Base-by-base conservation (phyloP, 2,113 vertebrate species). In the Micromys minutus region DNA sequence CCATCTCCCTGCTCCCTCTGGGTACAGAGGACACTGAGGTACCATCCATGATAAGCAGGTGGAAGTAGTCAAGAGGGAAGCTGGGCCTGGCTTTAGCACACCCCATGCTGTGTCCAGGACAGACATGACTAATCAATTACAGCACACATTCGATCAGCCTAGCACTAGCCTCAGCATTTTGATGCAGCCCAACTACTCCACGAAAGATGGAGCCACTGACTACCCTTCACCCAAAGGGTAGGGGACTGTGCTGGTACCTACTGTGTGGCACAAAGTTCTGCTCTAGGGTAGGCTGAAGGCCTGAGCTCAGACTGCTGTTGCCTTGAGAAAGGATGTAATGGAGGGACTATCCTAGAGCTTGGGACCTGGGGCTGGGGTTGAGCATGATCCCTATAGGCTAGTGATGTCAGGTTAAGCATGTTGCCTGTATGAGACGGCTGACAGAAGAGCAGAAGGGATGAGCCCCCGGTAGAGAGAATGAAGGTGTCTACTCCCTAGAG, bases 391-490 rank as follows among this genome's bases (percentile, higher is more conserved):
- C 34, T 8, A 3, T 69, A 36, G 72, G 8, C 3, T 47, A 0
- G 11, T 8, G 42, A 9, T 13, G 11, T 80, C 17, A 12, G 9
- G 2, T 59, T 52, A 12, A 21, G 50, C 50, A 45, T 5, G 4
- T 22, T 24, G 7, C 3, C 77, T 7, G 2, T 45, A 42, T 55
- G 52, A 5, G 45, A 11, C 1, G 67, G 10, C 7, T 3, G 0
- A 55, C 22, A 0, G 10, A 0, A 5, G 26, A 1, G 0, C 12
- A 1, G 1, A 72, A 59, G 61, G 52, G 11, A 1, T 1, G 15
- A 22, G 1, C 1, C 65, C 55, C 39, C 26, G 26, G 19, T 21
- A 16, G 4, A 15, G 36, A 29, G 26, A 34, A 52, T 13, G 31
- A 7, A 13, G 42, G 61, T 86, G 31, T 36, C 8, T 16, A 12